These are phyloP conservation scores for Nothura maculosa DNA, from an alignment of 2,797 vertebrate genomes.

Conservation along the genomic window DNA sequence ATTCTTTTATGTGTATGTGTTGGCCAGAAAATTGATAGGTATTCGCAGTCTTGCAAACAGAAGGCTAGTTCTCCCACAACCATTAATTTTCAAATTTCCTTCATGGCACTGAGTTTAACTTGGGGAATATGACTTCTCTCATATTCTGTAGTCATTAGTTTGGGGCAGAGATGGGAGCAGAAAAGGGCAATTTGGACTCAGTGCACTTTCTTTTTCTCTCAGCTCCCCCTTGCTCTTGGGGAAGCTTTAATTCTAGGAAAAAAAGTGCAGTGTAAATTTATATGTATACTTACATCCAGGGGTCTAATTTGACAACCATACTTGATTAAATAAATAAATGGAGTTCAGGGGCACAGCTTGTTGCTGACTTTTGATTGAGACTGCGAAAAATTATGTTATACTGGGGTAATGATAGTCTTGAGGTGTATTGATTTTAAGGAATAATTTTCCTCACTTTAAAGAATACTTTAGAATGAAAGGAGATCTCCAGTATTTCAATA, in stretches of 20 bases:
- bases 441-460: background rate
- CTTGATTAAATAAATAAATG: background rate
- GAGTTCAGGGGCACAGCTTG: fast-evolving
- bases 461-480: background rate
- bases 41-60: background rate
- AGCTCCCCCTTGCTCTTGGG: background rate
- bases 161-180: background rate
- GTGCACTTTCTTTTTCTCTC: background rate
- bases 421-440: background rate
- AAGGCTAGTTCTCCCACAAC: background rate
- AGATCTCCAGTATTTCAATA: background rate
- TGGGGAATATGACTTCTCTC: fast-evolving
- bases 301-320: background rate
- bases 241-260: background rate
- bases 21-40: background rate
- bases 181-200: background rate
- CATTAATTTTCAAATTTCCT: background rate
- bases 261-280: fast-evolving
- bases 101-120: background rate
- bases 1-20: background rate
- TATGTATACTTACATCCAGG: background rate
- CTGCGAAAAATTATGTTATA: background rate
- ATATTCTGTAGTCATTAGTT: background rate
- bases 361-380: background rate
- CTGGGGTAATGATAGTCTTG: background rate